A percentile compares a stretch with the other conserved stretches of the same genome.
phyloP scores from a whole-genome alignment of 2,888 invertebrate species.

The Drosophila histrio region DNA sequence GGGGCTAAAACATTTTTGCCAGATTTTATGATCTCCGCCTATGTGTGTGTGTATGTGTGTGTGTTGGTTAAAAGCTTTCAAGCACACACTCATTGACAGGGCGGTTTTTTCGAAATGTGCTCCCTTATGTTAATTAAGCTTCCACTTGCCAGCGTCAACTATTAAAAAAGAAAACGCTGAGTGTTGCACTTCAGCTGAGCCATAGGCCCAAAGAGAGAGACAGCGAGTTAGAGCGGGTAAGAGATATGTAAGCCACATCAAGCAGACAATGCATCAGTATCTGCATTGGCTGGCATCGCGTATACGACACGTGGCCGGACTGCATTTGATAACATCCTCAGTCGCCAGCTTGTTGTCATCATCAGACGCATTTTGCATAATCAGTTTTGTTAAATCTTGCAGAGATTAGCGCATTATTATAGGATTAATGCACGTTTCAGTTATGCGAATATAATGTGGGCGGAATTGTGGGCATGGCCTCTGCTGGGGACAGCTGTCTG shows the following conservation, averaged over 20 bases:
- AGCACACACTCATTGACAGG: conserved; percentile 50
- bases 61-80: conserved; percentile 68
- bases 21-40: conserved; percentile 43
- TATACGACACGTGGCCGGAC: conserved; percentile 37
- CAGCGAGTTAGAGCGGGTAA: not conserved
- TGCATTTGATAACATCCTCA: conserved; percentile 44
- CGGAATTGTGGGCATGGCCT: conserved; percentile 27
- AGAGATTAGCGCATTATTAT: conserved; percentile 67
- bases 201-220: conserved; percentile 20
- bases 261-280: conserved; percentile 15
- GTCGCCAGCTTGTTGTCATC: conserved; percentile 9
- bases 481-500: conserved; percentile 44
- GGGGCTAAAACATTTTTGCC: conserved; percentile 37
- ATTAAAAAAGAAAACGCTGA: conserved; percentile 70
- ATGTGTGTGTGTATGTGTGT: conserved; percentile 5
- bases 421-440: conserved; percentile 48
- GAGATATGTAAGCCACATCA: conserved; percentile 13
- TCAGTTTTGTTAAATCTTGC: conserved; percentile 64
- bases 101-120: conserved; percentile 35
- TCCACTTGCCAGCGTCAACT: conserved; percentile 68
- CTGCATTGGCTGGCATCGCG: conserved; percentile 34
- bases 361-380: conserved; percentile 35
- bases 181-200: conserved; percentile 52
- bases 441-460: not conserved
- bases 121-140: conserved; percentile 76